Conservation (phyloP, 2,797 vertebrate genomes). For the Lacerta bilineata region DNA sequence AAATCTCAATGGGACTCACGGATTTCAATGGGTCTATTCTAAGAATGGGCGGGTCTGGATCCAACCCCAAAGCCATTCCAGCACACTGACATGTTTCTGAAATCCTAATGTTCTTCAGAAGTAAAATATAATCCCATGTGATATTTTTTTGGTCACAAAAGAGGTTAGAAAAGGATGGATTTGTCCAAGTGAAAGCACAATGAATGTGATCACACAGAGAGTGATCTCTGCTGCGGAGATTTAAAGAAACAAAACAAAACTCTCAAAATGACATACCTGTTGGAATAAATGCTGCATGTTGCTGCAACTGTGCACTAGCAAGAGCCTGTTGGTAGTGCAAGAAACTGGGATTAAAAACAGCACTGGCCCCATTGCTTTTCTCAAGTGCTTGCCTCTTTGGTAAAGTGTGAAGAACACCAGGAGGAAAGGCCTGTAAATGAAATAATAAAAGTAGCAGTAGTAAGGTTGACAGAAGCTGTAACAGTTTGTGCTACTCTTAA, state of each 20-base stretch:
- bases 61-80: not conserved
- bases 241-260: conserved; percentile 8
- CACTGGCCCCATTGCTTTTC: conserved; percentile 91
- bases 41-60: not conserved
- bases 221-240: conserved; percentile 57
- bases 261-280: conserved; percentile 84
- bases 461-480: conserved; percentile 67
- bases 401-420: conserved; percentile 91
- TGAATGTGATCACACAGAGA: conserved; percentile 57
- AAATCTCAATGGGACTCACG: not conserved
- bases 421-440: conserved; percentile 89
- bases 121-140: not conserved
- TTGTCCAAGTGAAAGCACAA: conserved; percentile 41
- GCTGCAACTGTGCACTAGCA: conserved; percentile 91
- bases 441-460: conserved; percentile 66
- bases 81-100: conserved; percentile 22
- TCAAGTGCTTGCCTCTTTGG: conserved; percentile 98
- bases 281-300: conserved; percentile 90
- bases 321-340: conserved; percentile 97
- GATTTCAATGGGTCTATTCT: not conserved
- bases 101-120: conserved; percentile 46
- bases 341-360: conserved; percentile 92
- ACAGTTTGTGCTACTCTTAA: conserved; percentile 28
- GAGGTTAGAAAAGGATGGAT: conserved; percentile 27
- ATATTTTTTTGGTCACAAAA: not conserved